Evolutionary conservation across 1,140 invertebrate genomes (phyloP), one percentile per base, ranked within the genome.

Genomic region (Lucilia sericata): DNA sequence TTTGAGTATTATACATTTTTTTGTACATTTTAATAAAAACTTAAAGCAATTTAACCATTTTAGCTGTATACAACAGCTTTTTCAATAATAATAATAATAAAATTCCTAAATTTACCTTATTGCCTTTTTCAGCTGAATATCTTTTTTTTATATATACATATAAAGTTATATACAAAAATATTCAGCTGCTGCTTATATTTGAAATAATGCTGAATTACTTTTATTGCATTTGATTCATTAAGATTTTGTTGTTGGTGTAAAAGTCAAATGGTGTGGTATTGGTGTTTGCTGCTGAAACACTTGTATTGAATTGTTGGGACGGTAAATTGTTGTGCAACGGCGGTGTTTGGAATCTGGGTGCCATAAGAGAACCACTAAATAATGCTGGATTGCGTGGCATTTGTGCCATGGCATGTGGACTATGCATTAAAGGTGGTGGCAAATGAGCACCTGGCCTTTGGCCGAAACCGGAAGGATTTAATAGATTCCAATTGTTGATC

Each of bases 281-380:
- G 25, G 25, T 30, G 25, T 30, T 30, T 80, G 84, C 2, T 36
- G 60, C 80, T 51, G 78, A 30, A 82, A 60, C 2, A 17, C 42
- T 70, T 78, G 75, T 49, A 51, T 51, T 51, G 42, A 74, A 83
- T 42, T 83, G 82, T 49, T 83, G 82, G 51, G 87, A 42, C 84
- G 86, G 84, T 85, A 84, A 84, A 85, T 25, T 84, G 36, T 74
- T 84, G 9, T 60, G 84, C 25, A 55, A 49, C n/a, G 76, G 49
- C 8, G 82, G 17, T 14, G 84, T 7, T 74, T 74, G 74, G 82
- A 84, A 55, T 25, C 36, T 17, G 85, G 85, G 47, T 85, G 85
- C 42, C 86, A 86, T 21, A 86, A 84, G 25, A 25, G 76, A 19
- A 49, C 42, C 42, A 51, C 76, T 30, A 47, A 80, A 80, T 19